Evolutionary conservation across 2,888 invertebrate genomes (phyloP).

Genomic region (Papilio demoleus): DNA sequence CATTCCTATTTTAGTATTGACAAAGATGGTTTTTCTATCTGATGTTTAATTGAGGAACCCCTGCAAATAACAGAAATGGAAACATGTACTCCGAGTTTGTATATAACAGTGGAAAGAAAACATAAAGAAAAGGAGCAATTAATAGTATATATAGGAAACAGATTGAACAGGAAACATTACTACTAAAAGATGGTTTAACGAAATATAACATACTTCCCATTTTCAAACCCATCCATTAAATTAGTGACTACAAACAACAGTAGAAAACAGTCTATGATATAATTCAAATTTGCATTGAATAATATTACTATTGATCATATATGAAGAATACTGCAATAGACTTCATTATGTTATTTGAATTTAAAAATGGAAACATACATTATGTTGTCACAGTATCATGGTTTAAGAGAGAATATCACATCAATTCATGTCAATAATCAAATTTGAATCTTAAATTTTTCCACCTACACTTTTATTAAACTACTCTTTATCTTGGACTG

Average conservation of each 20-base stretch:
- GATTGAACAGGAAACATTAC: not conserved
- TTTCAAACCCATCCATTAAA: too few relatives aligned
- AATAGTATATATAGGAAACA: not conserved
- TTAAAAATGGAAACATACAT: too few relatives aligned
- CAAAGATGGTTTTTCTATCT: not conserved
- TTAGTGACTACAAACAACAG: not conserved
- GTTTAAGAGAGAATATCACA: not conserved
- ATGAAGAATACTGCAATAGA: too few relatives aligned
- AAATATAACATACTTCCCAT: not conserved
- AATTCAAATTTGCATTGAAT: too few relatives aligned
- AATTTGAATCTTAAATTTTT: not conserved
- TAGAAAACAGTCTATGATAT: not conserved
- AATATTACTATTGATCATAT: too few relatives aligned
- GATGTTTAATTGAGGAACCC: not conserved
- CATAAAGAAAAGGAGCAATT: not conserved
- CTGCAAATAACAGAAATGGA: not conserved
- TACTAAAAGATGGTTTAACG: not conserved
- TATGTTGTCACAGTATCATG: not conserved
- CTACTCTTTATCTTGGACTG: slow-evolving; percentile 6
- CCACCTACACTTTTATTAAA: not conserved
- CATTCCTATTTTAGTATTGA: too few relatives aligned
- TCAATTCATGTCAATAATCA: not conserved
- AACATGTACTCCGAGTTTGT: not conserved
- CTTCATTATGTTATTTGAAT: too few relatives aligned
- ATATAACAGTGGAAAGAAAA: not conserved